Conservation (phyloP, 2,797 vertebrate species). For the Rhinogobio ventralis region DNA sequence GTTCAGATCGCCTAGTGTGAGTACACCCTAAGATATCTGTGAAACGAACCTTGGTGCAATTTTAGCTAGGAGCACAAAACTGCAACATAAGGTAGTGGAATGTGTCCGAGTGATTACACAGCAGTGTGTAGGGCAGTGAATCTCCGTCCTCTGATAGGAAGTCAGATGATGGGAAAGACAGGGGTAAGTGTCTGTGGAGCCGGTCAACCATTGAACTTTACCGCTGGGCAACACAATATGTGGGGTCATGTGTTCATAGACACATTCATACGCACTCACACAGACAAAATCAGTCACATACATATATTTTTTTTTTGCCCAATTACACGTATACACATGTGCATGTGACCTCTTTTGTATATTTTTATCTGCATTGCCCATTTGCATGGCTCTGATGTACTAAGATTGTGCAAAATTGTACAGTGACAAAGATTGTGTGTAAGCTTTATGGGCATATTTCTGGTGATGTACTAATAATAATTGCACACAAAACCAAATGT, state of each 20-base stretch:
- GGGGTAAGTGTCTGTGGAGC: slow-evolving; percentile 25
- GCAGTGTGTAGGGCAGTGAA: slow-evolving; percentile 10
- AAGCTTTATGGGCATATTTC: background rate
- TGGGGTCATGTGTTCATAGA: slow-evolving; percentile 28
- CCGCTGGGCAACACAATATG: background rate
- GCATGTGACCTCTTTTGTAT: no score
- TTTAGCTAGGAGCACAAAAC: slow-evolving; percentile 2
- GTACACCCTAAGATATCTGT: no score
- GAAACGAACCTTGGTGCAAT: background rate
- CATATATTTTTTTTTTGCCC: background rate
- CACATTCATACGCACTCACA: background rate
- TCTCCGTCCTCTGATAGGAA: background rate
- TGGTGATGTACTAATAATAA: background rate
- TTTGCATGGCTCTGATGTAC: background rate
- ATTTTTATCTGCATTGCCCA: background rate
- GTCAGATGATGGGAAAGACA: slow-evolving; percentile 10
- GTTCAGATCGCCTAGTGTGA: no score
- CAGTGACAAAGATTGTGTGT: background rate
- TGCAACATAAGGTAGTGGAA: background rate
- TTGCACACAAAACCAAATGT: background rate
- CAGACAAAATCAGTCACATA: background rate
- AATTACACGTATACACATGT: slow-evolving; percentile 12
- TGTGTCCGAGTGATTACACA: background rate
- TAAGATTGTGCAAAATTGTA: background rate
- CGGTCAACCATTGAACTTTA: slow-evolving; percentile 23